These are phyloP conservation scores for Cephalopachus bancanus DNA, from an alignment of 2,797 vertebrate genomes.

Conservation along the genomic window DNA sequence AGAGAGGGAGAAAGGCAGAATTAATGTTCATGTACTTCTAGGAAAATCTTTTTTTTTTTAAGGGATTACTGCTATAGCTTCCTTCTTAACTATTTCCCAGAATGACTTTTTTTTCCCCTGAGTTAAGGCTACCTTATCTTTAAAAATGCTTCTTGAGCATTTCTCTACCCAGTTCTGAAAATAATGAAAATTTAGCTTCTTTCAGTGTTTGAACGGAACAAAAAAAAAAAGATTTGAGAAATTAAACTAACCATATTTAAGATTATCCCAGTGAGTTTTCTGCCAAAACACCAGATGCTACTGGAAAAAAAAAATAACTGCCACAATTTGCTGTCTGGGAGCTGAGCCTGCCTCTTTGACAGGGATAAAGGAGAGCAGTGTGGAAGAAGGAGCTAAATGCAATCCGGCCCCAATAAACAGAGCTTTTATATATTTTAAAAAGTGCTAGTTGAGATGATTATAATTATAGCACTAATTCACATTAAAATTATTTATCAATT, in stretches of 20 bases:
- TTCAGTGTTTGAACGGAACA: conserved; percentile 45
- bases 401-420: neutral
- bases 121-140: conserved; percentile 47
- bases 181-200: conserved; percentile 63
- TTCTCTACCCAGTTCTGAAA: conserved; percentile 75
- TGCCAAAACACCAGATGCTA: conserved; percentile 87
- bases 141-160: conserved; percentile 71
- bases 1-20: neutral
- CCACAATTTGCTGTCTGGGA: conserved; percentile 74
- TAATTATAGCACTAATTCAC: neutral
- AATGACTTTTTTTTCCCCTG: conserved; percentile 30
- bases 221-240: conserved; percentile 74
- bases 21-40: neutral
- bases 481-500: neutral
- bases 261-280: conserved; percentile 78
- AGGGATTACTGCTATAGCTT: neutral
- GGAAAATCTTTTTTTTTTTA: conserved; percentile 34
- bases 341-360: conserved; percentile 50
- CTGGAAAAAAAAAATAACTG: conserved; percentile 74
- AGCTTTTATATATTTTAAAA: neutral
- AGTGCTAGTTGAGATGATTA: neutral
- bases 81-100: neutral
- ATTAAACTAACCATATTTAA: conserved; percentile 85
- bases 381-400: conserved; percentile 55
- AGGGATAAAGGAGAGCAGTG: conserved; percentile 5